A percentile compares a stretch with the other conserved stretches of the same genome.
Evolutionary conservation across 2,113 vertebrate species (phyloP).

Genomic region (Equus przewalskii): DNA sequence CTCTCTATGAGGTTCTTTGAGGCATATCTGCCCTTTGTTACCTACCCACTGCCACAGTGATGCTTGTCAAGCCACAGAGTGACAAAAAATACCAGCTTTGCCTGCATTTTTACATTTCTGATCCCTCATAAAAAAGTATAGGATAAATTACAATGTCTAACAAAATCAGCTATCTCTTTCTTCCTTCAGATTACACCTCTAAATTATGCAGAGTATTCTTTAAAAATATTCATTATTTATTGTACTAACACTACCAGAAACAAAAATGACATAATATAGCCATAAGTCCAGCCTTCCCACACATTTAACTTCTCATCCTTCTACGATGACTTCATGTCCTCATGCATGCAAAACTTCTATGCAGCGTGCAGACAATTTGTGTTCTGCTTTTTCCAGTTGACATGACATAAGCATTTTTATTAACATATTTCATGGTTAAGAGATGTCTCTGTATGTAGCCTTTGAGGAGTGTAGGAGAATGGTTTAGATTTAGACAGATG

Average conservation of each 20-base stretch:
- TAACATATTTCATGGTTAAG: background rate
- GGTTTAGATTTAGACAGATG: background rate
- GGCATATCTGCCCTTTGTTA: background rate
- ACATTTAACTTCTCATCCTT: background rate
- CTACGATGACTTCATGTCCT: background rate
- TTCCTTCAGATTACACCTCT: background rate
- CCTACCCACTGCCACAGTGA: background rate
- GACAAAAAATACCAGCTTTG: background rate
- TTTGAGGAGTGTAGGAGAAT: background rate
- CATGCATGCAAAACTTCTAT: background rate
- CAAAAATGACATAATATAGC: background rate
- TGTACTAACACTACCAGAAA: slow-evolving; percentile 12
- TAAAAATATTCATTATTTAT: slow-evolving; percentile 5
- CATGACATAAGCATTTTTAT: background rate
- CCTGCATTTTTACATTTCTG: background rate
- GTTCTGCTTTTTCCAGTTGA: background rate
- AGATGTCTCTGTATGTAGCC: background rate
- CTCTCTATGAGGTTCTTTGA: background rate
- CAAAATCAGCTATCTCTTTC: background rate
- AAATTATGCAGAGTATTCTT: slow-evolving; percentile 20
- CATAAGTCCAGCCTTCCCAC: background rate
- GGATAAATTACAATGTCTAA: background rate
- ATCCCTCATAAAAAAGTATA: background rate
- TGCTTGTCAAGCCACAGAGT: background rate
- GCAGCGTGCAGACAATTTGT: background rate